Evolutionary conservation across 2,113 vertebrate genomes (phyloP).

Genomic region (Phocoena phocoena): DNA sequence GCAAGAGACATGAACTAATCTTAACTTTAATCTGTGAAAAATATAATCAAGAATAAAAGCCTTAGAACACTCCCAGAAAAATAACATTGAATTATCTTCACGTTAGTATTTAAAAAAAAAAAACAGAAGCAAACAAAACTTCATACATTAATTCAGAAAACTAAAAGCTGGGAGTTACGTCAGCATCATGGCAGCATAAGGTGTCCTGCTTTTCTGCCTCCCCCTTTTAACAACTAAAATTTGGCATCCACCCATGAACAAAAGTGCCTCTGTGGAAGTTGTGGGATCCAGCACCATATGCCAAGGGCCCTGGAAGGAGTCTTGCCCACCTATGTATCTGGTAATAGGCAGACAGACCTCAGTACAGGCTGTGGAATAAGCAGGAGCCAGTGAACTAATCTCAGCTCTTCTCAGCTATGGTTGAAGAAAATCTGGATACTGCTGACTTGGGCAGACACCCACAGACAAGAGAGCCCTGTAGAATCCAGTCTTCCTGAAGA

Average conservation of each 20-base stretch:
- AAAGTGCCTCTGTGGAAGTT: background rate
- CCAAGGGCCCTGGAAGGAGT: background rate
- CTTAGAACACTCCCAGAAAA: background rate
- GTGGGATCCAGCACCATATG: background rate
- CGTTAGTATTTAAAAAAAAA: background rate
- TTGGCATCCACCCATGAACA: background rate
- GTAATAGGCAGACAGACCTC: background rate
- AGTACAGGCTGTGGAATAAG: no score
- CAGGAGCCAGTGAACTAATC: no score
- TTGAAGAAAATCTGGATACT: no score
- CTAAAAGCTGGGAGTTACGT: background rate
- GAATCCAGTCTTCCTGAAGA: background rate
- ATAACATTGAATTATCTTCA: background rate
- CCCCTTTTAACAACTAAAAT: background rate
- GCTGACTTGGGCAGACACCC: no score
- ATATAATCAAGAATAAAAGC: background rate
- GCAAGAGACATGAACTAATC: background rate
- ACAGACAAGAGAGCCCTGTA: background rate
- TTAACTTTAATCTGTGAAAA: background rate
- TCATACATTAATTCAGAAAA: background rate
- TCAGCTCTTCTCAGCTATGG: no score
- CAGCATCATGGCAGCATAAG: background rate
- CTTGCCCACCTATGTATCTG: background rate
- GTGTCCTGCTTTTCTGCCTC: background rate
- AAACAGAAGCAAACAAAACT: background rate